Percentiles rank a stretch among this genome's conserved stretches.
These are phyloP conservation scores for Thomomys bottae DNA, from an alignment of 2,113 vertebrate species.

Conservation along the genomic window DNA sequence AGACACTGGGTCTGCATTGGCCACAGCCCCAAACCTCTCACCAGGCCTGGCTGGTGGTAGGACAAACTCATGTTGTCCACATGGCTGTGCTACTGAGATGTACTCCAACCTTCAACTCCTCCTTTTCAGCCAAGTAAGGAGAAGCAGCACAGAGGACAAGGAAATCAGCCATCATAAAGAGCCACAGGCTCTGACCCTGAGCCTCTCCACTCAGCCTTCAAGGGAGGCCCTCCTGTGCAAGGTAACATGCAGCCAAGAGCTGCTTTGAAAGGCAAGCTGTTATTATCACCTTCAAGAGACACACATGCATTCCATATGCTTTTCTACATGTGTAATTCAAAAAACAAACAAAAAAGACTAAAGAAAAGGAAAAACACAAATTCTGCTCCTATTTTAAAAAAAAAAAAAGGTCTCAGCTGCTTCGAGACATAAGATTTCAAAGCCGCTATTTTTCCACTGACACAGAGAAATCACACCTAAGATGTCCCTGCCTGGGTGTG, in stretches of 20 bases:
- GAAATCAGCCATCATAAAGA: not conserved
- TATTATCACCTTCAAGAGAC: not conserved
- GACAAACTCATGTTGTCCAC: not conserved
- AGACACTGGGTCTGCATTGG: not conserved
- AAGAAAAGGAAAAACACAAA: not conserved
- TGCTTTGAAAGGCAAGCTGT: constrained; percentile 6
- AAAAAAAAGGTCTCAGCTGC: not conserved
- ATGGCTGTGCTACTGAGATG: not conserved
- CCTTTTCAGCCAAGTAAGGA: not conserved
- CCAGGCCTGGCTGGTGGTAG: not conserved
- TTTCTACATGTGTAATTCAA: not conserved
- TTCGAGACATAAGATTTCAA: not conserved
- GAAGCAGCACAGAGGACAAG: constrained; percentile 7
- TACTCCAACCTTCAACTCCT: not conserved
- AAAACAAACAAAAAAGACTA: not conserved
- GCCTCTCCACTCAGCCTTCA: not conserved
- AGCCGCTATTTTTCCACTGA: not conserved
- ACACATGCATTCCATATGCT: not conserved
- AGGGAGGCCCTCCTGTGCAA: not conserved
- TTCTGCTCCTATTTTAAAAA: not conserved
- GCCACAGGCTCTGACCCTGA: not conserved
- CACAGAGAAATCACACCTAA: not conserved
- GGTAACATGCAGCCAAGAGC: not conserved
- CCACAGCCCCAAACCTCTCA: not conserved
- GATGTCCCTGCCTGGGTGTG: not conserved